These are phyloP conservation scores for Avahi laniger DNA, from an alignment of 2,797 vertebrate species.

Conservation along the genomic window DNA sequence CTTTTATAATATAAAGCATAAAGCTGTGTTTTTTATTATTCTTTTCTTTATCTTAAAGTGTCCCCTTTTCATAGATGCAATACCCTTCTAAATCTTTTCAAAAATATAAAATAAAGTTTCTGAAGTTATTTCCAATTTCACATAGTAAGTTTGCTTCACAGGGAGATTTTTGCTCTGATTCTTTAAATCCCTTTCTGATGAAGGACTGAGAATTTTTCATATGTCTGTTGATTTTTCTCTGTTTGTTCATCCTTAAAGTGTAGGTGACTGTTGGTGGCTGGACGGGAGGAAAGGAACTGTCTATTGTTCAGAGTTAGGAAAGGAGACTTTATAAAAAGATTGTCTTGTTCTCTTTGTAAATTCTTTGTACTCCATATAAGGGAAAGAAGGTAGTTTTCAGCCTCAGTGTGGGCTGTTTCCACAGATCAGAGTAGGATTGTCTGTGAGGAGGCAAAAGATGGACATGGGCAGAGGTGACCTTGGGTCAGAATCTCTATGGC, in stretches of 20 bases:
- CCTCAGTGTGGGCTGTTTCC: not conserved
- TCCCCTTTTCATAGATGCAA: constrained; percentile 32
- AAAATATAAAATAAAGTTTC: constrained; percentile 60
- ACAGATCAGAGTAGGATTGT: not conserved
- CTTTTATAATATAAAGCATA: constrained; percentile 56
- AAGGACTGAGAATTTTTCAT: constrained; percentile 46
- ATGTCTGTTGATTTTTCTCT: constrained; percentile 50
- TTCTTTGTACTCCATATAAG: not conserved
- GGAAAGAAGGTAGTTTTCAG: not conserved
- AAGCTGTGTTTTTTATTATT: not conserved
- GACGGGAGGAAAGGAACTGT: not conserved
- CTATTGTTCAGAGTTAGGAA: constrained; percentile 51
- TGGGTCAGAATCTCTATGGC: not conserved
- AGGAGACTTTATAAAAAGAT: constrained; percentile 13
- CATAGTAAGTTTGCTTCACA: constrained; percentile 47
- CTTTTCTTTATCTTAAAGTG: constrained; percentile 42
- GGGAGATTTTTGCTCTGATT: constrained; percentile 53
- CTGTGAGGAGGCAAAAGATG: not conserved
- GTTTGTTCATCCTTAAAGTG: constrained; percentile 51
- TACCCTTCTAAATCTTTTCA: constrained; percentile 45
- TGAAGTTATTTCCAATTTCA: constrained; percentile 37
- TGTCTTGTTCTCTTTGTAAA: constrained; percentile 13
- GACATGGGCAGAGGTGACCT: not conserved
- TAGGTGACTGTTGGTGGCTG: constrained; percentile 1
- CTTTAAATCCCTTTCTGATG: constrained; percentile 71